These are phyloP conservation scores for Arvicanthis niloticus DNA, from an alignment of 2,113 vertebrate genomes.

Conservation along the genomic window DNA sequence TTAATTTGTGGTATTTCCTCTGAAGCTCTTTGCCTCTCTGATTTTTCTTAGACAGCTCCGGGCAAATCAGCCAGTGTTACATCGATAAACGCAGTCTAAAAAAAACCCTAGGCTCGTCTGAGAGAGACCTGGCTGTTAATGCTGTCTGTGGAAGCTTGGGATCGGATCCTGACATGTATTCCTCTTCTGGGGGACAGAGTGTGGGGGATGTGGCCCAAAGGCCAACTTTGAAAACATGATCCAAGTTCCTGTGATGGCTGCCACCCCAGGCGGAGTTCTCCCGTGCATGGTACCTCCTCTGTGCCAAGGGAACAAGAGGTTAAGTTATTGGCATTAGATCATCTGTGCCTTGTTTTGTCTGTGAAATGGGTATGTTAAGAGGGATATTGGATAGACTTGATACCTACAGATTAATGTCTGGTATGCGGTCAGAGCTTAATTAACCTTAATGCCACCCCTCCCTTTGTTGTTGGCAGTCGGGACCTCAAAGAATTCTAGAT, in stretches of 20 bases:
- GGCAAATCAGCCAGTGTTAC: background rate
- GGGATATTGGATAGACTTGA: background rate
- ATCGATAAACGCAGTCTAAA: background rate
- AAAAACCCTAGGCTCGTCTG: background rate
- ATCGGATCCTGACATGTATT: background rate
- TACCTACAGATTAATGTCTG: background rate
- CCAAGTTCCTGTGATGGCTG: background rate
- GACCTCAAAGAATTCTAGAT: background rate
- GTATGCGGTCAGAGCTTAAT: background rate
- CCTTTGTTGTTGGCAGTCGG: background rate
- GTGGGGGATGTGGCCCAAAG: slow-evolving; percentile 25
- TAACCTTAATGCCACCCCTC: background rate
- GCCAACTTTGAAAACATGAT: background rate
- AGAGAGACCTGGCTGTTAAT: background rate
- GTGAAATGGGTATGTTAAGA: background rate
- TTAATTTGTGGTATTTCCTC: slow-evolving; percentile 55
- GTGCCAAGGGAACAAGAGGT: background rate
- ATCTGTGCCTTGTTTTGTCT: slow-evolving; percentile 35
- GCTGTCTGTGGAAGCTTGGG: background rate
- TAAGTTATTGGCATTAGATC: background rate
- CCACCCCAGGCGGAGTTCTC: slow-evolving; percentile 2
- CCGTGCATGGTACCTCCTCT: background rate
- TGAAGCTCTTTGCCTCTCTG: slow-evolving; percentile 48
- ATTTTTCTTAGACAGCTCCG: slow-evolving; percentile 43
- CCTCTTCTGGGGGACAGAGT: background rate